Percentiles rank a stretch among this genome's conserved stretches.
phyloP scores from a whole-genome alignment of 2,888 invertebrate species.

The Tinea pellionella region DNA sequence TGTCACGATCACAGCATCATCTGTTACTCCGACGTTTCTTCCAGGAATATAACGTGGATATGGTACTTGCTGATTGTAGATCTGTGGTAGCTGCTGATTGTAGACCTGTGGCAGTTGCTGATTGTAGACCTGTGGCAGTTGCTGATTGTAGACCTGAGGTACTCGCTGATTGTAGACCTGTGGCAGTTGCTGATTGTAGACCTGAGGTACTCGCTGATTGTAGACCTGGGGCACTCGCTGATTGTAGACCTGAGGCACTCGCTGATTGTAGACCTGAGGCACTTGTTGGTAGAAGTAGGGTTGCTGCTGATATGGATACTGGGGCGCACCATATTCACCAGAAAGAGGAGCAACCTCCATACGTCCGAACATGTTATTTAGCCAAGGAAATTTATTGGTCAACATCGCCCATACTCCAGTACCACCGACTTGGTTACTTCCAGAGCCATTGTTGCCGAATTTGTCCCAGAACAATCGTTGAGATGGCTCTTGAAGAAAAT shows the following conservation, averaged over 20 bases:
- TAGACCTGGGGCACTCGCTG: conserved; percentile 7
- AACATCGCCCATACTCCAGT: conserved; percentile 51
- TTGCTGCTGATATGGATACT: conserved; percentile 12
- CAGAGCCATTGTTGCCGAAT: conserved; percentile 39
- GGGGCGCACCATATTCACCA: conserved; percentile 32
- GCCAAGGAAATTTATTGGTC: conserved; percentile 56
- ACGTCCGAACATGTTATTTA: conserved; percentile 54
- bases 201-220: conserved; percentile 18
- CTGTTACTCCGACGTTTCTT: conserved; percentile 53
- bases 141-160: conserved; percentile 20
- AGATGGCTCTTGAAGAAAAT: conserved; percentile 41
- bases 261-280: conserved; percentile 21
- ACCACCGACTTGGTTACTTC: conserved; percentile 57
- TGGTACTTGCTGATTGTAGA: background rate
- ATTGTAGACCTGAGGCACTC: conserved; percentile 15
- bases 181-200: conserved; percentile 21
- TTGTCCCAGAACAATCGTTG: conserved; percentile 43
- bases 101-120: conserved; percentile 16
- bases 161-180: conserved; percentile 19
- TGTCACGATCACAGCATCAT: conserved; percentile 58
- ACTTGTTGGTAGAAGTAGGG: conserved; percentile 21
- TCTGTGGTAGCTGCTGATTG: conserved; percentile 21
- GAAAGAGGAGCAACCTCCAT: conserved; percentile 36
- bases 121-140: conserved; percentile 18
- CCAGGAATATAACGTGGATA: conserved; percentile 20